A percentile compares a stretch with the other conserved stretches of the same genome.
These are phyloP conservation scores for Pogonocherus hispidulus DNA, from an alignment of 2,888 invertebrate species.

Conservation along the genomic window DNA sequence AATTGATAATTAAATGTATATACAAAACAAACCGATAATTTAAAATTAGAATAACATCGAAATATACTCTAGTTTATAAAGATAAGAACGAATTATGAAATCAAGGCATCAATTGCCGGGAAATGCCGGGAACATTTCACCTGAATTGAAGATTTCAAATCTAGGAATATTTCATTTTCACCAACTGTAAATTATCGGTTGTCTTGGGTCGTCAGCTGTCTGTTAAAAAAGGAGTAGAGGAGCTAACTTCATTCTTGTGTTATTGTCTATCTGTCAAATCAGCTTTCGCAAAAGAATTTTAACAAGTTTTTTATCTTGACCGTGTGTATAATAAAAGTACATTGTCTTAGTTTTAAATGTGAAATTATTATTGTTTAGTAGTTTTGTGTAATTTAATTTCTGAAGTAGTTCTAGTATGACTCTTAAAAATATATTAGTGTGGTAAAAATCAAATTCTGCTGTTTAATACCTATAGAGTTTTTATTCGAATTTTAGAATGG, in stretches of 20 bases:
- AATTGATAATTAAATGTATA: too few species aligned
- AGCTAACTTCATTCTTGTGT: conserved; percentile 27
- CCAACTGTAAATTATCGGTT: neutral
- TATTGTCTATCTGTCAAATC: conserved; percentile 31
- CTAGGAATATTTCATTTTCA: neutral
- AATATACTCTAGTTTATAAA: too few species aligned
- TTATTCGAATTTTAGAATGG: conserved; percentile 48
- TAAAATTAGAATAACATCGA: too few species aligned
- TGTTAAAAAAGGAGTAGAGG: too few species aligned
- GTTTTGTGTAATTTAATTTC: conserved; percentile 1
- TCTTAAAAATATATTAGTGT: conserved; percentile 23
- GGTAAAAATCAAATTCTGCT: conserved; percentile 14
- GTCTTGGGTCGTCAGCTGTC: neutral
- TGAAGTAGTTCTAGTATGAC: conserved; percentile 1
- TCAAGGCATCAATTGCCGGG: too few species aligned
- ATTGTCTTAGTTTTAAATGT: neutral
- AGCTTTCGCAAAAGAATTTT: conserved; percentile 23
- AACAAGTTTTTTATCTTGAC: conserved; percentile 24
- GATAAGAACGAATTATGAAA: too few species aligned
- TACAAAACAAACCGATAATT: too few species aligned
- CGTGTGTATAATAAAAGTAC: neutral
- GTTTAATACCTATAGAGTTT: conserved; percentile 13
- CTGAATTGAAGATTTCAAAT: too few species aligned
- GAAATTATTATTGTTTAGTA: neutral
- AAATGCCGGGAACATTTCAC: too few species aligned